phyloP scores from a whole-genome alignment of 2,113 vertebrate species.

The Coreoperca whiteheadi region DNA sequence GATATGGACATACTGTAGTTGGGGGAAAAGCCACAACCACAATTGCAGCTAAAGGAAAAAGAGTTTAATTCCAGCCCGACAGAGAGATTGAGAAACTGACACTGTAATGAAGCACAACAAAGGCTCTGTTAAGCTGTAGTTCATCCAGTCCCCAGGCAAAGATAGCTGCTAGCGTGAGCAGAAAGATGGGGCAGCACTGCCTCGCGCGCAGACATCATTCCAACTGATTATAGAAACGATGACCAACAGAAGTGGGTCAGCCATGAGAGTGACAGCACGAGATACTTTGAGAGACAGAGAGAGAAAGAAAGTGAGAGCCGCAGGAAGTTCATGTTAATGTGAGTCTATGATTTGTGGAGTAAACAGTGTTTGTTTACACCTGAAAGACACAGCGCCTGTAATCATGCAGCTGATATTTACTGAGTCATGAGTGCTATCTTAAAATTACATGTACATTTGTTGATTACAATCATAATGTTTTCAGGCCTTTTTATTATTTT shows the following conservation, averaged over 20 bases:
- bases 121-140: slow-evolving; percentile 71
- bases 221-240: slow-evolving; percentile 67
- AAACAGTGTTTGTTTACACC: slow-evolving; percentile 14
- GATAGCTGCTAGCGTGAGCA: slow-evolving; percentile 56
- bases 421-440: neutral
- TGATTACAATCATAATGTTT: slow-evolving; percentile 36
- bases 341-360: slow-evolving; percentile 1
- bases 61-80: slow-evolving; percentile 19
- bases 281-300: slow-evolving; percentile 42
- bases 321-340: neutral
- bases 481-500: neutral
- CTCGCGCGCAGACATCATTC: slow-evolving; percentile 42
- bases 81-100: slow-evolving; percentile 27
- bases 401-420: slow-evolving; percentile 25
- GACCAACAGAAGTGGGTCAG: slow-evolving; percentile 78
- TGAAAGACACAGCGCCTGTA: slow-evolving; percentile 4
- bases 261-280: slow-evolving; percentile 41
- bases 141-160: slow-evolving; percentile 56
- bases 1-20: neutral
- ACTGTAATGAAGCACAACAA: slow-evolving; percentile 41
- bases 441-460: slow-evolving; percentile 40
- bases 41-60: slow-evolving; percentile 41
- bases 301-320: slow-evolving; percentile 19
- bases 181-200: slow-evolving; percentile 42
- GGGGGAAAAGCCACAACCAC: slow-evolving; percentile 21